Conservation (phyloP, 2,797 vertebrate genomes). For the Hoplostethus atlanticus region DNA sequence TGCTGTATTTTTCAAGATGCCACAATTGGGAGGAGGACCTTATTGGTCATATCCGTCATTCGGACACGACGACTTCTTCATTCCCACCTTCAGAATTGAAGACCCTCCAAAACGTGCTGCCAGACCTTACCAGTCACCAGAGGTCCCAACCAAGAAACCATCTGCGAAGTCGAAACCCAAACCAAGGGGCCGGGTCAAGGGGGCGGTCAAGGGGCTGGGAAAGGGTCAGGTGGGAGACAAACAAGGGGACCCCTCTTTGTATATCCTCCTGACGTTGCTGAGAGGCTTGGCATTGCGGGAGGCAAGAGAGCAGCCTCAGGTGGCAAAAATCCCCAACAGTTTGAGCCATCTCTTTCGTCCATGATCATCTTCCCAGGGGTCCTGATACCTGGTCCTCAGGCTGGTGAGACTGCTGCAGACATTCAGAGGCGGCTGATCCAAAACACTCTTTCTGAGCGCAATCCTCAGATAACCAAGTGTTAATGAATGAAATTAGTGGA, state of each 20-base stretch:
- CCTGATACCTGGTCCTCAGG: neutral
- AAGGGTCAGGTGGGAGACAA: no score
- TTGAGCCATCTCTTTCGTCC: neutral
- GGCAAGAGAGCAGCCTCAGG: neutral
- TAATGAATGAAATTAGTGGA: no score
- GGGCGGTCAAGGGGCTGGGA: no score
- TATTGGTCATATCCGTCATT: neutral
- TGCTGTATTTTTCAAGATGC: neutral
- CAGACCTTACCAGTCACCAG: neutral
- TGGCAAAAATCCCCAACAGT: neutral
- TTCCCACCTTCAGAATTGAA: neutral
- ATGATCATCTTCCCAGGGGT: conserved; percentile 1
- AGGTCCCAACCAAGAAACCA: neutral
- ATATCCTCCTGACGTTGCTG: neutral
- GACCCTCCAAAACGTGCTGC: neutral
- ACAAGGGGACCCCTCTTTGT: neutral
- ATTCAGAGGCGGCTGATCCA: no score
- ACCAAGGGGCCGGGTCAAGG: no score
- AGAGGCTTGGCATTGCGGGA: neutral
- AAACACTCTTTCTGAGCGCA: no score
- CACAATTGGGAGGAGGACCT: neutral
- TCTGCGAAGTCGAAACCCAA: neutral
- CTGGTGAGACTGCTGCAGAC: no score
- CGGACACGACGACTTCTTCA: neutral
- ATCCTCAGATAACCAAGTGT: no score